Evolutionary conservation across 2,113 vertebrate genomes (phyloP).

Genomic region (Callopanchax toddi): DNA sequence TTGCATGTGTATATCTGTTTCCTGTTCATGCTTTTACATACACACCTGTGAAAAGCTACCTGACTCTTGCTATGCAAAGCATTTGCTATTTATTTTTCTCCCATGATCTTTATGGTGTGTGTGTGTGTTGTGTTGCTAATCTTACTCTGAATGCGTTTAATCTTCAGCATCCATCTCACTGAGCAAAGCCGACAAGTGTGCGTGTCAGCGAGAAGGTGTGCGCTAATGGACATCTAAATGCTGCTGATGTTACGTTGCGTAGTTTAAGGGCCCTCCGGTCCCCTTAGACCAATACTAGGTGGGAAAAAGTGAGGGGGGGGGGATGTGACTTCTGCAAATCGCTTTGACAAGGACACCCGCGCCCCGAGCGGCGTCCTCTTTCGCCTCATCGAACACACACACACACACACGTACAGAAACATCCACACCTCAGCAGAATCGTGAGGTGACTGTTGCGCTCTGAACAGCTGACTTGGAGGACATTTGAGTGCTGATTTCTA

Average conservation of each 20-base stretch:
- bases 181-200: slow-evolving; percentile 41
- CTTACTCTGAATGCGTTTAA: slow-evolving; percentile 24
- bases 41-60: slow-evolving; percentile 72
- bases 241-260: slow-evolving; percentile 73
- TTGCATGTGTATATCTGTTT: slow-evolving; percentile 57
- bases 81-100: slow-evolving; percentile 18
- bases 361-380: slow-evolving; percentile 74
- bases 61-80: slow-evolving; percentile 74
- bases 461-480: slow-evolving; percentile 72
- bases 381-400: slow-evolving; percentile 72
- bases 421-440: slow-evolving; percentile 75
- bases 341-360: slow-evolving; percentile 79
- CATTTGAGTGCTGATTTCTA: slow-evolving; percentile 25
- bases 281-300: slow-evolving; percentile 70
- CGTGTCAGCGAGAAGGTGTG: slow-evolving; percentile 35
- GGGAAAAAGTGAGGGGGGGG: slow-evolving; percentile 54
- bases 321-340: slow-evolving; percentile 77
- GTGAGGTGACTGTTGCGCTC: slow-evolving; percentile 68
- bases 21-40: slow-evolving; percentile 51
- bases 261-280: slow-evolving; percentile 73
- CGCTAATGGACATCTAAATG: slow-evolving; percentile 75
- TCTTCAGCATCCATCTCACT: slow-evolving; percentile 30
- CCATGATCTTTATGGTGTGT: not conserved
- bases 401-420: slow-evolving; percentile 46
- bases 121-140: slow-evolving; percentile 13